Conservation (phyloP, 2,113 vertebrate genomes). For the Zosterops borbonicus region DNA sequence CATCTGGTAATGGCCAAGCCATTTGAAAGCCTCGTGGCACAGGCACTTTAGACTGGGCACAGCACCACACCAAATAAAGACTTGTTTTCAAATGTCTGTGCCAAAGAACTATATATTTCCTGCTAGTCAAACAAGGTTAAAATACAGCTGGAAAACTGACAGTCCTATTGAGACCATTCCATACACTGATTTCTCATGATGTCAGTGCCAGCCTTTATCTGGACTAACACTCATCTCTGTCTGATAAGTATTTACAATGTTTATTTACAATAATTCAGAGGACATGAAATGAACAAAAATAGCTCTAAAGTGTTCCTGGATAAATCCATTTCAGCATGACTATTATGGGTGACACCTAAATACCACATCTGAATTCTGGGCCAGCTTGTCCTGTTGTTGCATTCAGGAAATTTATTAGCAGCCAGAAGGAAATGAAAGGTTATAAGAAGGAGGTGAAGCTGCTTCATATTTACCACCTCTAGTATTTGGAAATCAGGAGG, state of each 20-base stretch:
- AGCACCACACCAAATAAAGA: not conserved
- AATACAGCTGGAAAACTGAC: not conserved
- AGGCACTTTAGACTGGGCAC: not conserved
- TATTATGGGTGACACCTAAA: not conserved
- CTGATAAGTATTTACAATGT: not conserved
- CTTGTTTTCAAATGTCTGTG: not conserved
- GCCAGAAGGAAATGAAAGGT: not conserved
- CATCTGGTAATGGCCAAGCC: not conserved
- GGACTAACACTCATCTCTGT: not conserved
- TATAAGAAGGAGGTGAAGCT: not conserved
- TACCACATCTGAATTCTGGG: not conserved
- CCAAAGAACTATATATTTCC: not conserved
- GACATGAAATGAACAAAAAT: not conserved
- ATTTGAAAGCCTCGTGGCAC: not conserved
- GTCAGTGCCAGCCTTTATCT: not conserved
- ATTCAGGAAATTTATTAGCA: not conserved
- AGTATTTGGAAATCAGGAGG: not conserved
- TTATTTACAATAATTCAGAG: slow-evolving; percentile 1
- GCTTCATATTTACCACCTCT: not conserved
- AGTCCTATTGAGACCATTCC: not conserved
- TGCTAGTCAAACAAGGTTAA: not conserved
- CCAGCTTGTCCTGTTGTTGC: not conserved
- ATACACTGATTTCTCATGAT: not conserved
- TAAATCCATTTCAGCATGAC: not conserved
- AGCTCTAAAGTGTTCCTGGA: not conserved